A percentile compares a stretch with the other conserved stretches of the same genome.
These are phyloP conservation scores for Pharmacophagus antenor DNA, from an alignment of 2,888 invertebrate genomes.

Conservation along the genomic window DNA sequence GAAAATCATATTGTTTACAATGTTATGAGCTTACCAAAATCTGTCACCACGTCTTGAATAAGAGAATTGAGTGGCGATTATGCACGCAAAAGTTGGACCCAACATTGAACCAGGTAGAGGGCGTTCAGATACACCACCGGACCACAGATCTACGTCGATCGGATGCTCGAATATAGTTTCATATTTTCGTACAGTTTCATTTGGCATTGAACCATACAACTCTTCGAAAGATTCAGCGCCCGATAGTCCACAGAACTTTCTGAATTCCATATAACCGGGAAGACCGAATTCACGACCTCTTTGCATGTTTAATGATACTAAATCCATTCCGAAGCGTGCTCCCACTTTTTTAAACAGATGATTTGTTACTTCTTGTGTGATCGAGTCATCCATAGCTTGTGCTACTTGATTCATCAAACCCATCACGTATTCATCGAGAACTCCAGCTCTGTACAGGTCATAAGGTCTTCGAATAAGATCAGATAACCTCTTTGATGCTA, in stretches of 20 bases:
- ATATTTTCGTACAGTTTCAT: constrained; percentile 91
- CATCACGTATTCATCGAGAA: constrained; percentile 95
- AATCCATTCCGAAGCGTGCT: constrained; percentile 90
- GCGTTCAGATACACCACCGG: constrained; percentile 95
- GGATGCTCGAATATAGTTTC: constrained; percentile 93
- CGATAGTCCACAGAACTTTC: constrained; percentile 93
- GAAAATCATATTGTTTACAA: not conserved
- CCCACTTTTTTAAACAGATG: constrained; percentile 93
- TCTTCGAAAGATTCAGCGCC: constrained; percentile 89
- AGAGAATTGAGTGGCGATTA: constrained; percentile 96
- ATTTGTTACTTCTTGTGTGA: constrained; percentile 94
- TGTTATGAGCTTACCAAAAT: constrained; percentile 85
- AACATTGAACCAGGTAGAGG: constrained; percentile 95
- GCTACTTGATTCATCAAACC: constrained; percentile 96
- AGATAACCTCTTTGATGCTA: constrained; percentile 91
- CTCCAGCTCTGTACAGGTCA: constrained; percentile 94
- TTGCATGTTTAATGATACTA: constrained; percentile 96
- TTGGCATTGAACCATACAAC: constrained; percentile 92
- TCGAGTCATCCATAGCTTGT: constrained; percentile 96
- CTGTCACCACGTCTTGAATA: constrained; percentile 93
- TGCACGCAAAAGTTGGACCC: constrained; percentile 96
- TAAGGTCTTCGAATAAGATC: constrained; percentile 94
- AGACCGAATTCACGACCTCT: constrained; percentile 94
- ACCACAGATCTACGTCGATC: constrained; percentile 96
- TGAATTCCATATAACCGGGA: constrained; percentile 95